Conservation (phyloP, 2,888 invertebrate species). For the Ochropacha duplaris region DNA sequence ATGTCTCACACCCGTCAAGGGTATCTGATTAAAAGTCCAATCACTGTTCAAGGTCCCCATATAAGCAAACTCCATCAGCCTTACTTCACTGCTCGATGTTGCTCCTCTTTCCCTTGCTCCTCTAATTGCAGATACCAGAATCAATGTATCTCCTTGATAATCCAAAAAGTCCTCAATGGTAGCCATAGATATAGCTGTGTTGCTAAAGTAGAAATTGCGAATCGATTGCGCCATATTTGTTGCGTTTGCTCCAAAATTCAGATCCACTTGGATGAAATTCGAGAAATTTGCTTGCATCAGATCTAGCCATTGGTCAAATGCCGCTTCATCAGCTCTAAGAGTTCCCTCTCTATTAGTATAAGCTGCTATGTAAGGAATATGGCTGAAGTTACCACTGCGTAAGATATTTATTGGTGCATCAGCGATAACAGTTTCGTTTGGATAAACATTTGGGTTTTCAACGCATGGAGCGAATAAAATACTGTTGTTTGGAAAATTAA, state of each 20-base stretch:
- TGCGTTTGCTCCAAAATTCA: constrained; percentile 42
- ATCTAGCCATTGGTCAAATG: constrained; percentile 46
- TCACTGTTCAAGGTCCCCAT: constrained; percentile 56
- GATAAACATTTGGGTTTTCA: constrained; percentile 45
- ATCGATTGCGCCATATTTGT: constrained; percentile 41
- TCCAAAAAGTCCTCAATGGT: constrained; percentile 64
- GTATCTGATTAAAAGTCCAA: constrained; percentile 56
- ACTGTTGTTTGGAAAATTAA: constrained; percentile 60
- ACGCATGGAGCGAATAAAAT: constrained; percentile 70
- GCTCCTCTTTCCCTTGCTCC: constrained; percentile 55
- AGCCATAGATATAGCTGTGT: constrained; percentile 43
- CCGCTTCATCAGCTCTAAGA: constrained; percentile 53
- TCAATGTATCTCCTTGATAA: constrained; percentile 64
- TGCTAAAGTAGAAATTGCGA: constrained; percentile 57
- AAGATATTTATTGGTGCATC: constrained; percentile 61
- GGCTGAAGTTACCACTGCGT: constrained; percentile 52
- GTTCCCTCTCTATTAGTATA: constrained; percentile 69
- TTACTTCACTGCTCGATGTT: constrained; percentile 49
- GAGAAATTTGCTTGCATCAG: constrained; percentile 63
- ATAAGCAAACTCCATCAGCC: constrained; percentile 61
- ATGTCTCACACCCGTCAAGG: constrained; percentile 59
- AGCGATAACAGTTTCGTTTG: constrained; percentile 49
- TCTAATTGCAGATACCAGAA: constrained; percentile 57
- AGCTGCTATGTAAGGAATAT: constrained; percentile 63
- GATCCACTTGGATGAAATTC: constrained; percentile 61